Conservation (phyloP, 2,888 invertebrate species). For the Drosophila multiciliata region DNA sequence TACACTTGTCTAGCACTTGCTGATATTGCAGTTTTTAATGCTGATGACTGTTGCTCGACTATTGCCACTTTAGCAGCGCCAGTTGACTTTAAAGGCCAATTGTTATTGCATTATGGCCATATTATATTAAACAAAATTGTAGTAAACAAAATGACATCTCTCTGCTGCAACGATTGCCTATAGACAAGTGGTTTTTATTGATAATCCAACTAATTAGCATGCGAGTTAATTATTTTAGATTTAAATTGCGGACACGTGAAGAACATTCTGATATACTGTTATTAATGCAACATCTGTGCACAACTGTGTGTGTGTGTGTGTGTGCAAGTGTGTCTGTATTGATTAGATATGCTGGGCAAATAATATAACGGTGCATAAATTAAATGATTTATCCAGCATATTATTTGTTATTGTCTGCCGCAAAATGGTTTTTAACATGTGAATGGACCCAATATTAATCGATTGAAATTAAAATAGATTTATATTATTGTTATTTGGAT, state of each 20-base stretch:
- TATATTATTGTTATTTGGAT: neutral
- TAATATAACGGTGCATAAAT: conserved; percentile 43
- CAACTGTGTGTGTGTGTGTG: neutral
- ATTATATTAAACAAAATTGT: conserved; percentile 34
- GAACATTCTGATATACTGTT: conserved; percentile 56
- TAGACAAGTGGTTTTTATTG: conserved; percentile 57
- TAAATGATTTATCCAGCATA: conserved; percentile 33
- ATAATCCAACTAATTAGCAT: conserved; percentile 76
- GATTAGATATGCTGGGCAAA: conserved; percentile 45
- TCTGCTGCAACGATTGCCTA: conserved; percentile 49
- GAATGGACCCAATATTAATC: neutral
- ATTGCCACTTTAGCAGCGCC: neutral
- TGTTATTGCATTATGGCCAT: conserved; percentile 35
- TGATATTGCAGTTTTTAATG: conserved; percentile 65
- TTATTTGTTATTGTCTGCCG: neutral
- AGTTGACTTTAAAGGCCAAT: conserved; percentile 26
- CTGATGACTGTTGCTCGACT: conserved; percentile 30
- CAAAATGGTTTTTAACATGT: neutral
- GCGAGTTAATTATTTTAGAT: conserved; percentile 75
- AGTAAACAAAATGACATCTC: conserved; percentile 30
- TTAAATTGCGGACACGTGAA: conserved; percentile 47
- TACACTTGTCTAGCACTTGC: conserved; percentile 64
- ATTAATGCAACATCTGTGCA: conserved; percentile 45
- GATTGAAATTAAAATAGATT: neutral
- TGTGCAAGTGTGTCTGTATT: conserved; percentile 21